A percentile compares a stretch with the other conserved stretches of the same genome.
phyloP scores from a whole-genome alignment of 2,113 vertebrate genomes.

The Numenius arquata region DNA sequence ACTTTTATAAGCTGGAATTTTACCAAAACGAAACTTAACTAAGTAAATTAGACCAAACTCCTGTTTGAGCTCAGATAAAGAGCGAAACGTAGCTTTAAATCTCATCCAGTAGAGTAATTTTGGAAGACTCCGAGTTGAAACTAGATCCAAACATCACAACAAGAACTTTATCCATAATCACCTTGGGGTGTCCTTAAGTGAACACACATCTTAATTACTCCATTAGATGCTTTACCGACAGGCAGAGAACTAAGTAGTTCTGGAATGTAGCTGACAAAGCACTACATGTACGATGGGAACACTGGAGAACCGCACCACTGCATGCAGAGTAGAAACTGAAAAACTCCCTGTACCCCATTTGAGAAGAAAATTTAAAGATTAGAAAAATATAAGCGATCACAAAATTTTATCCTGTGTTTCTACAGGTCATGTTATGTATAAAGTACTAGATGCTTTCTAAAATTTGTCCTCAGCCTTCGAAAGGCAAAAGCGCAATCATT shows the following conservation, averaged over 20 bases:
- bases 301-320: not conserved
- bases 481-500: not conserved
- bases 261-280: not conserved
- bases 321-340: not conserved
- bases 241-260: not conserved
- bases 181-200: not conserved
- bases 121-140: not conserved
- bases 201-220: not conserved
- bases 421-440: not conserved
- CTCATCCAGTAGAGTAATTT: not conserved
- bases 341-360: not conserved
- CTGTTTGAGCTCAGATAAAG: not conserved
- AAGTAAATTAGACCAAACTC: not conserved
- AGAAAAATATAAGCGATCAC: not conserved
- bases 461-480: not conserved
- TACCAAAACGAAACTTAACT: not conserved
- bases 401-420: not conserved
- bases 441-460: not conserved
- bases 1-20: not conserved
- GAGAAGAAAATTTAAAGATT: not conserved
- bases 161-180: not conserved
- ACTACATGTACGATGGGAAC: accelerated
- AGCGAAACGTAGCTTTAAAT: not conserved
- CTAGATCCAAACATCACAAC: not conserved
- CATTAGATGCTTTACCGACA: not conserved